Conservation (phyloP, 2,888 invertebrate species). For the Acleris emargana region DNA sequence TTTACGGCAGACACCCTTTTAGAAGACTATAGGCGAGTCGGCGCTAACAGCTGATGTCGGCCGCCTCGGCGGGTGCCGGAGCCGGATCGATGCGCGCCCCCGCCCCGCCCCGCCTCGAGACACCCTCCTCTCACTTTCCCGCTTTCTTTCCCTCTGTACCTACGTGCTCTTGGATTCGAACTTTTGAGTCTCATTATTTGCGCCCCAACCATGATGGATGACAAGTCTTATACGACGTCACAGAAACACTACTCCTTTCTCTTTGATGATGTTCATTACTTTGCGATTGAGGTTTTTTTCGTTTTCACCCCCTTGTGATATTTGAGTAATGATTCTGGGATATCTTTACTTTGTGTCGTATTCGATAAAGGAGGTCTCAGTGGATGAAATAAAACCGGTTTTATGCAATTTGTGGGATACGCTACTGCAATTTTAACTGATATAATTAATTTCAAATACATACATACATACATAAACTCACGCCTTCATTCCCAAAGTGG, state of each 20-base stretch:
- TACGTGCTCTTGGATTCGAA: slow-evolving; percentile 37
- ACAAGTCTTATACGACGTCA: slow-evolving; percentile 35
- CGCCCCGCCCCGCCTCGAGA: slow-evolving; percentile 56
- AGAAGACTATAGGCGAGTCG: slow-evolving; percentile 41
- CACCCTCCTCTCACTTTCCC: slow-evolving; percentile 70
- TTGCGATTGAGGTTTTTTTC: slow-evolving; percentile 27
- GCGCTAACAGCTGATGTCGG: slow-evolving; percentile 73
- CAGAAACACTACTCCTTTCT: slow-evolving; percentile 38
- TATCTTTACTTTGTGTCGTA: slow-evolving; percentile 4
- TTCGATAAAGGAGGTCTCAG: neutral
- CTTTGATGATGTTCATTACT: slow-evolving; percentile 37
- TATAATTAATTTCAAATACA: no score
- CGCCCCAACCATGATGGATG: slow-evolving; percentile 34
- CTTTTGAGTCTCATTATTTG: slow-evolving; percentile 36
- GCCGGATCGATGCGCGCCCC: slow-evolving; percentile 72
- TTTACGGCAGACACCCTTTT: slow-evolving; percentile 39
- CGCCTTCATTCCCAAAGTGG: no score
- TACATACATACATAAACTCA: no score
- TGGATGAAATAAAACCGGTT: no score
- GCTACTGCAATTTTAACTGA: no score
- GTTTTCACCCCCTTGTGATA: slow-evolving; percentile 26
- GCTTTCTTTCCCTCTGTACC: slow-evolving; percentile 69
- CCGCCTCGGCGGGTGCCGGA: slow-evolving; percentile 57
- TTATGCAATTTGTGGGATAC: no score
- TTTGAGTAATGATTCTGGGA: slow-evolving; percentile 29